Evolutionary conservation across 37 sponge, comb jelly and placozoan genomes (phyloP).

Genomic region (Spongia lamella): DNA sequence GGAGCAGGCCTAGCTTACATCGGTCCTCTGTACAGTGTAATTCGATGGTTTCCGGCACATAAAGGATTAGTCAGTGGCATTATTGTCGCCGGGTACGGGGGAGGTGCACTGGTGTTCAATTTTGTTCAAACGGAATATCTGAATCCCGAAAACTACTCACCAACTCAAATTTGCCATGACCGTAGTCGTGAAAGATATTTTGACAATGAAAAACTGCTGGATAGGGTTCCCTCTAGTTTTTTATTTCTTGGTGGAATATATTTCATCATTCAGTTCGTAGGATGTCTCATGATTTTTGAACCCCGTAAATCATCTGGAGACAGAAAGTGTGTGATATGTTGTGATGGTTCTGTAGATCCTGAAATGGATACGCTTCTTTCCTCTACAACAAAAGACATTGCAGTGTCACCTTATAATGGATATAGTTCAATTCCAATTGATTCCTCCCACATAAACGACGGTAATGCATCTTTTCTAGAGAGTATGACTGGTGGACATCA

Average conservation of each 20-base stretch:
- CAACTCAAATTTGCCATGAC: not conserved
- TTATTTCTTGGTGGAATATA: constrained; percentile 71
- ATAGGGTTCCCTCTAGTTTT: constrained; percentile 69
- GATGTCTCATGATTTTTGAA: constrained; percentile 61
- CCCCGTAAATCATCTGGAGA: constrained; percentile 21
- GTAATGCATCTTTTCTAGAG: too few species aligned
- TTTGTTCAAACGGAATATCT: constrained; percentile 66
- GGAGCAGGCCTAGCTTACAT: constrained; percentile 83
- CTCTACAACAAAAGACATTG: too few species aligned
- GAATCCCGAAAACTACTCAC: constrained; percentile 67
- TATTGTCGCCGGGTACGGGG: constrained; percentile 85
- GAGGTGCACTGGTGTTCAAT: constrained; percentile 77
- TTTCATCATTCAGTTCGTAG: constrained; percentile 66
- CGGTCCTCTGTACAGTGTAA: constrained; percentile 71
- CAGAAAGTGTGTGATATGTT: not conserved
- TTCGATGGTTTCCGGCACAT: constrained; percentile 81
- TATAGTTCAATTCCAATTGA: too few species aligned
- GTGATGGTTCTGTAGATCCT: constrained; percentile 8
- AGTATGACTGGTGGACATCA: too few species aligned
- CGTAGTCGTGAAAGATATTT: constrained; percentile 25
- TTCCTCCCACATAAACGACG: too few species aligned
- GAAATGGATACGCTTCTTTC: not conserved
- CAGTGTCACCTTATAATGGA: too few species aligned
- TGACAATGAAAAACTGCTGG: constrained; percentile 52
- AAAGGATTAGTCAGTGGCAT: constrained; percentile 84